Percentiles rank a stretch among this genome's conserved stretches.
Evolutionary conservation across 2,113 vertebrate genomes (phyloP).

Genomic region (Tachysurus vachellii): DNA sequence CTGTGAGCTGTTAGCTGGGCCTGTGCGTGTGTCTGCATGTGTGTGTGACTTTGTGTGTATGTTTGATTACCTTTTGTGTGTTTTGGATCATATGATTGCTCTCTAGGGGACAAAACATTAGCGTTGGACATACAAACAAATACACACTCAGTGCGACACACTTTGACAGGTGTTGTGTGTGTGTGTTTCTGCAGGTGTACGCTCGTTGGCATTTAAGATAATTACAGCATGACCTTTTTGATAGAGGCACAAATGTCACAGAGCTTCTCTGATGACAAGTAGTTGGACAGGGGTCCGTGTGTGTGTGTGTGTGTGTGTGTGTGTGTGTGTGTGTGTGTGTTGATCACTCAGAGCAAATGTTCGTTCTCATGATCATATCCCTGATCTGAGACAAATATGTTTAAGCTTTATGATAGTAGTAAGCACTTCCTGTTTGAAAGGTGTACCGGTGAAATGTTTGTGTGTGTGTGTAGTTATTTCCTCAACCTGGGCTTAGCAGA

Average conservation of each 20-base stretch:
- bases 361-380: neutral
- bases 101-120: neutral
- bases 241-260: slow-evolving; percentile 57
- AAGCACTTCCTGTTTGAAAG: neutral
- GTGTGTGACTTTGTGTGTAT: slow-evolving; percentile 33
- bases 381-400: neutral
- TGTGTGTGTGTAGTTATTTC: slow-evolving; percentile 9
- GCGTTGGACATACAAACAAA: slow-evolving; percentile 1
- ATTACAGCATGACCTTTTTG: slow-evolving; percentile 58
- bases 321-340: slow-evolving; percentile 30
- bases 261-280: slow-evolving; percentile 41
- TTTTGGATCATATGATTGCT: slow-evolving; percentile 6
- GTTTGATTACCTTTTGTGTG: slow-evolving; percentile 3
- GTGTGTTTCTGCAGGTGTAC: slow-evolving; percentile 44
- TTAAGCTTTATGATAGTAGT: neutral
- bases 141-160: neutral
- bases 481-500: neutral
- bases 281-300: slow-evolving; percentile 41
- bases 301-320: slow-evolving; percentile 36
- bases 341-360: neutral
- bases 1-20: neutral
- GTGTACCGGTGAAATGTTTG: neutral
- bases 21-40: neutral
- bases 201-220: slow-evolving; percentile 52
- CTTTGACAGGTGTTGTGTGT: slow-evolving; percentile 8